Evolutionary conservation across 30 jellyfish, hydroid and myxozoan genomes (phyloP), one percentile per base, ranked within the genome.

Genomic region (Morbakka virulenta): DNA sequence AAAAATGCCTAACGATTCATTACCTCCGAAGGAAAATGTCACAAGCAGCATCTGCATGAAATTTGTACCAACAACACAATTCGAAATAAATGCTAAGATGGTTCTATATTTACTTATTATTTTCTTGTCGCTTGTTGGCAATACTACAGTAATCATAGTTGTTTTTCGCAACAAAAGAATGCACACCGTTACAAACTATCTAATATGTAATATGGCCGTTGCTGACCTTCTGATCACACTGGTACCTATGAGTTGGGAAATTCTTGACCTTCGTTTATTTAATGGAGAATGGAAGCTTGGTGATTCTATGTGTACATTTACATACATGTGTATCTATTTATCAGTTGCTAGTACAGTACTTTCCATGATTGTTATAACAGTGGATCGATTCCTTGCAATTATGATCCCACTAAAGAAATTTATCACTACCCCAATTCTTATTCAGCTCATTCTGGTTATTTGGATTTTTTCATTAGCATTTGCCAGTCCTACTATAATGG

Each of bases 281-380:
- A 47, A 67, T 25, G 95, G 95, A 2, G 62, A 28, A 3, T 89
- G 97, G 97, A 88, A 92, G 13, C 34, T 81, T 80, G 97, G 95
- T 0, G 35, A 64, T 2, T 81, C 82, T 34, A 76, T 89, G 93
- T 89, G 97, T 64, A 30, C 85, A 2, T 76, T 73, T 49, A 32
- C 76, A 24, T 61, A 68, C 72, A 74, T 76, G 81, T 32, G 85
- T 32, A 81, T 67, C 12, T 89, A 89, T 62, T 31, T 82, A 14
- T 89, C 97, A 0, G 97, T 89, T 20, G 89, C 97, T 11, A 72
- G 93, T 24, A 61, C 97, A 26, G 73, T 82, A 4, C 74, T 89
- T 50, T 75, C 88, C 29, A 82, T 89, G 17, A 17, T 69, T 6
- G 87, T 69, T 1, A 74, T 89, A 29, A 61, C 97, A 35, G 81